Base-by-base conservation (phyloP, 2,797 vertebrate genomes). In the Pachyuromys duprasi region DNA sequence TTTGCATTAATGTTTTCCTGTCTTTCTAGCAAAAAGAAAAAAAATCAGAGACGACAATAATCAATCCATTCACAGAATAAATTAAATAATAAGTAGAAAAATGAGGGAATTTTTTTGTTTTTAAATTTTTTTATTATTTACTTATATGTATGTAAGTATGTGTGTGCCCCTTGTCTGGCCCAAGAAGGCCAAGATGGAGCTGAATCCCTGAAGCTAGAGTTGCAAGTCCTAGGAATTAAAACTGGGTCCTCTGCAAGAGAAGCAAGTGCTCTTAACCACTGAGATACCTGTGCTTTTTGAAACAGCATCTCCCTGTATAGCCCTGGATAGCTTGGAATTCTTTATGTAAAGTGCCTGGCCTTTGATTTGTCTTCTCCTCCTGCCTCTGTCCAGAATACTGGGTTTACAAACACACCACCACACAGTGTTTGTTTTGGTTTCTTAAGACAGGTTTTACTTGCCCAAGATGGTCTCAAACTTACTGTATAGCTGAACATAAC, bases 21-120 rank as follows among this genome's bases (percentile, higher is more conserved):
- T 15, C 31, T 96, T 96, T 89, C 88, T 36, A 94, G 89, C 45
- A 96, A 92, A 49, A 49, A 49, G 49, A 49, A 49, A 49, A 49
- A 96, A 96, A 96, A 82, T 93, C 63, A 97, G 91, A 95, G 65
- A 95, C 93, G 65, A 67, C 78, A 86, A 93, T 91, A 76, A 62
- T 97, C 95, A 94, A 95, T 86, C 87, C 36, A 74, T 65, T 94
- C 67, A 93, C 74, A 92, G 53, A 24, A 45, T 60, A 79, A 92
- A 86, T 86, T 49, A 92, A 93, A 88, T 70, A 33, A 74, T 88
- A 94, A 79, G 28, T 42, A 20, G 39, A 28, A 42, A 93, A 81
- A 90, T 67, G 33, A 95, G 33, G 20, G 11, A 90, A 28, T 53
- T 74, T 53, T 12, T 79, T 75, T 31, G 42, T 8, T 22, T 84